phyloP scores from a whole-genome alignment of 2,797 vertebrate species.

The Choloepus didactylus region DNA sequence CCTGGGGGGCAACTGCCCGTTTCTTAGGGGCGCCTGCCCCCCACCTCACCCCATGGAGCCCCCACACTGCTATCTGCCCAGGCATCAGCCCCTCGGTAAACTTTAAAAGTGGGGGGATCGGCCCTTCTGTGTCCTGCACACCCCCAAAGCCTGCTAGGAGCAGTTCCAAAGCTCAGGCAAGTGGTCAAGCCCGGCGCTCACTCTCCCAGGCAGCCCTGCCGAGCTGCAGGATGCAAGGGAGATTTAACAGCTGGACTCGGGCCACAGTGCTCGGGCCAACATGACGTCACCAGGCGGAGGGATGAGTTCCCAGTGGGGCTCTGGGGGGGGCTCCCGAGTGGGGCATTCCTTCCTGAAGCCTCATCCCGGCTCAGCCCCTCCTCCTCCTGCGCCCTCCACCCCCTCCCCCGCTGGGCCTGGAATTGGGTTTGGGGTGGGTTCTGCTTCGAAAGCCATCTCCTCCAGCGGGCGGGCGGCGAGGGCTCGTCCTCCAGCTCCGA shows the following conservation, averaged over 20 bases:
- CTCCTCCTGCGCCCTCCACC: background rate
- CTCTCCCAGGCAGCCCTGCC: background rate
- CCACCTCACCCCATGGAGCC: background rate
- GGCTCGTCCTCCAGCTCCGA: constrained; percentile 23
- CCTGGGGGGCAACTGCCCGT: background rate
- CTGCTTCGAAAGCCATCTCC: constrained; percentile 65
- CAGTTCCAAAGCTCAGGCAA: background rate
- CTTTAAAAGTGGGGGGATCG: background rate
- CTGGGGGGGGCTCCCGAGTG: constrained; percentile 28
- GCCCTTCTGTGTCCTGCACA: background rate
- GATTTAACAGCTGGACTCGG: constrained; percentile 65
- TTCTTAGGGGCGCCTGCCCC: background rate
- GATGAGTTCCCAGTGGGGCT: constrained; percentile 69
- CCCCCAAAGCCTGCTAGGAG: background rate
- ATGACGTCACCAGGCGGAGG: constrained; percentile 68
- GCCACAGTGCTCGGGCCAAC: constrained; percentile 71
- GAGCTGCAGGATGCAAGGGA: background rate
- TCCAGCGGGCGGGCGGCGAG: constrained; percentile 31
- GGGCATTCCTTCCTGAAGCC: constrained; percentile 78
- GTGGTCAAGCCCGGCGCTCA: background rate
- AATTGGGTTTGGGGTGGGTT: constrained; percentile 83
- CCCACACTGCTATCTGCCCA: background rate
- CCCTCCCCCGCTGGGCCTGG: constrained; percentile 71
- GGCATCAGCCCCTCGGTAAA: background rate
- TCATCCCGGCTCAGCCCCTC: constrained; percentile 69